phyloP scores from a whole-genome alignment of 2,113 vertebrate species.

The Prolemur simus region DNA sequence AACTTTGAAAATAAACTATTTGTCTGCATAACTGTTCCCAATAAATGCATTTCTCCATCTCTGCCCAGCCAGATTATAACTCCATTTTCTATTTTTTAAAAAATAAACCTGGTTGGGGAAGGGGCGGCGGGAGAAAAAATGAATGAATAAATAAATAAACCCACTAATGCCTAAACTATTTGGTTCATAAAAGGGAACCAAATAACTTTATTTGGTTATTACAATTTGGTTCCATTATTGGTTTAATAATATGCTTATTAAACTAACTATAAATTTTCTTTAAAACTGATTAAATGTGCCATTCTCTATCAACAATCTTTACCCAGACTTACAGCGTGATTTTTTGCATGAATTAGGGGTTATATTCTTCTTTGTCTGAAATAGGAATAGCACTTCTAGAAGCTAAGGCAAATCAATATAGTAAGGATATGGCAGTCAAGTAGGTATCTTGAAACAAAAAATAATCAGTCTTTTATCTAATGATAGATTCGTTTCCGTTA shows the following conservation, averaged over 20 bases:
- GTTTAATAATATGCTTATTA: not conserved
- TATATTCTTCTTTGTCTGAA: not conserved
- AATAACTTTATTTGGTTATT: not conserved
- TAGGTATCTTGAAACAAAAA: not conserved
- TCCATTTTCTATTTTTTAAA: not conserved
- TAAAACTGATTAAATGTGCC: not conserved
- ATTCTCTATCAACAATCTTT: not conserved
- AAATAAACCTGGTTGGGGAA: not conserved
- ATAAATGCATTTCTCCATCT: not conserved
- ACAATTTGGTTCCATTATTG: no score
- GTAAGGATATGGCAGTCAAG: not conserved
- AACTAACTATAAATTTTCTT: conserved; percentile 17
- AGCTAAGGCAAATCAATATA: not conserved
- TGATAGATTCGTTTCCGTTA: not conserved
- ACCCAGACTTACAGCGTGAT: not conserved
- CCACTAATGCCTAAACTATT: conserved; percentile 8
- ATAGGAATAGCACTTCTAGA: not conserved
- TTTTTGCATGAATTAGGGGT: not conserved
- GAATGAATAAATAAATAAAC: not conserved
- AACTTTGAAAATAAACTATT: not conserved
- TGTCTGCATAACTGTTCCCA: not conserved
- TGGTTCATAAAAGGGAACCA: conserved; percentile 19
- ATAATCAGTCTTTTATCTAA: not conserved
- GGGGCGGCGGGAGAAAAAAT: not conserved
- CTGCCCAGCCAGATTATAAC: not conserved